Evolutionary conservation across 2,888 invertebrate species (phyloP), one percentile per base, ranked within the genome.

Genomic region (Mesodorylaimus sp.): DNA sequence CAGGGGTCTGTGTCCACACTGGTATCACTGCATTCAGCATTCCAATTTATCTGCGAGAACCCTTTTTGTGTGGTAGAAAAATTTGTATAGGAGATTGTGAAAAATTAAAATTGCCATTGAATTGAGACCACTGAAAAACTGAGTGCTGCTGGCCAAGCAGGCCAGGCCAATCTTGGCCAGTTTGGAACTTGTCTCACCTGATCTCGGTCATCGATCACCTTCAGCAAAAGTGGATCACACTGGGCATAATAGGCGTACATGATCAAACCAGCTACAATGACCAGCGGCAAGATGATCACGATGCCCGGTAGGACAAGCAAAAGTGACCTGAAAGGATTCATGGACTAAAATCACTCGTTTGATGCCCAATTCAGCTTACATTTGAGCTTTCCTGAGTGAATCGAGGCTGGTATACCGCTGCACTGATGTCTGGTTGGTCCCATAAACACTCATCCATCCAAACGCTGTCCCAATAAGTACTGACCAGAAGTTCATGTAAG

Each of bases 141-240:
- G 32, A 32, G 16, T 32, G 7, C 7, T 32, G 16, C 7, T 32
- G 16, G 16, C 32, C 10, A 7, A 32, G 16, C 32, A 32, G 16
- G 16, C 7, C 16, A 32, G 16, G 32, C 32, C 7, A 32, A 7
- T 32, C 32, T 32, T 32, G 32, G 32, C 16, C 32, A 32, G 16
- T 10, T 32, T 32, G 32, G 32, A 10, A 32, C 32, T 32, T n/a
- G n/a, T n/a, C 10, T 42, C 7, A 51, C 52, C 47, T 53, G 50
- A 52, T 54, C 54, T 16, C 50, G 13, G 39, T 62, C 60, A 5
- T 45, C 45, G 1, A 61, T 53, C 1, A 52, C 37, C 2, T 56
- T 52, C 5, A 51, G 49, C 21, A 38, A 46, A 27, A 65, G 50
- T 2, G 64, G 64, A 47, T 64, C 64, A 52, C 64, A 64, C 5